Evolutionary conservation across 2,888 invertebrate species (phyloP), one percentile per base, ranked within the genome.

Genomic region (Drosophila quinaria): DNA sequence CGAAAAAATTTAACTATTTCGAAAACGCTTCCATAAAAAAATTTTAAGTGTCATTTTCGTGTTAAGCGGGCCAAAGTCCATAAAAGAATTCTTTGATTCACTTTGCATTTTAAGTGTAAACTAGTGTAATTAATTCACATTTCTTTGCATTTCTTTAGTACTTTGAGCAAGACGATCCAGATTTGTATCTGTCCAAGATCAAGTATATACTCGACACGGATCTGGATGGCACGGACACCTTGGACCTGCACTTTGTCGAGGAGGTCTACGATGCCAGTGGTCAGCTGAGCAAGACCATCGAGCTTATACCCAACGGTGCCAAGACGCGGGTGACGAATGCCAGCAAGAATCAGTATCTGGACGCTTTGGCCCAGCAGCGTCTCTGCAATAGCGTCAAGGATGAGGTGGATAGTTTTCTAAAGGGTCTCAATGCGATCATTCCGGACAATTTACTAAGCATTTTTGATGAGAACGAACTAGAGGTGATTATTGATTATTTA

Each of bases 151-250:
- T 4, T 3, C 67, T 3, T 1, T 91, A 97, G 96, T 97, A 98
- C 92, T 98, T 98, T 93, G 98, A 98, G 91, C 97, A 98, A 93
- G 98, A 98, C 91, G 98, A 98, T 93, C 98, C 98, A 0, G 98
- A 98, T 93, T 93, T 98, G 66, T 98, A 97, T 93, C 93, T 97
- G 72, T 96, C 96, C n/a, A 98, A 98, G 94, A 96, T 98, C 46
- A 97, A 97, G 91, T 98, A 98, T 92, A 96, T 98, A 75, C 93
- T 98, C 81, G 98, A 98, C 88, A 97, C 98, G 76, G 97, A 98
- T 93, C 95, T 98, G 75, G 97, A 97, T 91, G 93, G 94, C 54
- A 93, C 94, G 31, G 96, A 96, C 60, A 94, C 94, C 25, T 95
- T 97, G 91, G 98, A 98, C 91, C 93, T 98, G 65, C 96, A 94